Percentiles rank a stretch among this genome's conserved stretches.
phyloP scores from a whole-genome alignment of 1,140 invertebrate species.

The Drusus annulatus region DNA sequence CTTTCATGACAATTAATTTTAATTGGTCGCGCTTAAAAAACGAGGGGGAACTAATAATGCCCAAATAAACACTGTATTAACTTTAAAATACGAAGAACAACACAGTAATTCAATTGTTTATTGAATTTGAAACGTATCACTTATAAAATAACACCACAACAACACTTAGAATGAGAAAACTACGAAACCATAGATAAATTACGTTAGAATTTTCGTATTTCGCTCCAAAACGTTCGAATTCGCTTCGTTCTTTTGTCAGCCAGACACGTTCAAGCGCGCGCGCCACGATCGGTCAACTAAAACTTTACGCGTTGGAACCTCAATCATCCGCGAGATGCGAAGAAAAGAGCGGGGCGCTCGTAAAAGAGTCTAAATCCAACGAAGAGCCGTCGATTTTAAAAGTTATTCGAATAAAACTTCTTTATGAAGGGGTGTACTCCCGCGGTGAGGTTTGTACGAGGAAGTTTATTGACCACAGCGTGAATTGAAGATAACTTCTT shows the following conservation, averaged over 20 bases:
- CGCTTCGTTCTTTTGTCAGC: constrained; percentile 17
- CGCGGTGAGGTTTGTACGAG: background rate
- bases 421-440: background rate
- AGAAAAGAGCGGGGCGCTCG: constrained; percentile 1
- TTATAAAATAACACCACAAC: background rate
- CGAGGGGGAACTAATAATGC: background rate
- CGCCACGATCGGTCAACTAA: constrained; percentile 19
- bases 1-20: constrained; percentile 8
- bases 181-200: background rate
- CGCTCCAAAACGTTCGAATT: constrained; percentile 33
- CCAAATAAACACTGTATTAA: too few species aligned
- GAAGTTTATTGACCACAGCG: background rate
- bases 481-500: constrained; percentile 5
- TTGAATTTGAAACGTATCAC: background rate
- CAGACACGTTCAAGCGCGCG: constrained; percentile 15
- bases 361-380: background rate
- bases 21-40: constrained; percentile 24
- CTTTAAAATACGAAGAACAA: background rate
- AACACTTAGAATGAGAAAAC: background rate
- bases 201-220: constrained; percentile 23
- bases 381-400: too few species aligned
- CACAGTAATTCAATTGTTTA: background rate
- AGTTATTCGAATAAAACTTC: background rate
- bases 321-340: background rate
- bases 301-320: background rate